Evolutionary conservation across 2,113 vertebrate genomes (phyloP), one percentile per base, ranked within the genome.

Genomic region (Podarcis cretensis): DNA sequence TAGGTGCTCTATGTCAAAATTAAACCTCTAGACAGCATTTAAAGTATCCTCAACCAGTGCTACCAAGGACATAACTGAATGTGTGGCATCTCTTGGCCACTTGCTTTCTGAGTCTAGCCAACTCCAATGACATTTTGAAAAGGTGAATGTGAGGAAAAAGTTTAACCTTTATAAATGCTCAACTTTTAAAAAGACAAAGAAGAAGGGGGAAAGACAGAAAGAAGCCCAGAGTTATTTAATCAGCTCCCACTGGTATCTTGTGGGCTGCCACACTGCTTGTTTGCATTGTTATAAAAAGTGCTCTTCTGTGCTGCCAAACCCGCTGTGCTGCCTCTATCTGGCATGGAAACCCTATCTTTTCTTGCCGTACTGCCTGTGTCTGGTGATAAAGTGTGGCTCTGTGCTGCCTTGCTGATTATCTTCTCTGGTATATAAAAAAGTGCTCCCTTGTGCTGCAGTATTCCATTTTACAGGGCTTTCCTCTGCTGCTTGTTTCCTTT

Each of bases 321-420:
- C 73, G 59, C 93, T 87, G 76, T 35, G 79, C 76, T 91, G 89
- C 88, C 89, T 96, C 90, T 95, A 1, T 89, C 91, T 95, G 93
- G 91, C 92, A 94, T 40, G 86, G 91, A 96, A 95, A 71, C 86
- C 66, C 83, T 96, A 94, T 96, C 95, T 97, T 93, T 89, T 91
- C 65, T 91, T 92, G 89, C 95, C 95, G 94, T 92, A 79, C 83
- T 89, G 92, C 78, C 95, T 97, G 95, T 85, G 71, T 87, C 90
- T 30, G 91, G 92, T 96, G 96, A 96, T 97, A 96, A 96, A 97
- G 84, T 90, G 78, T 75, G 86, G 91, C 90, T 93, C 83, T 89
- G 79, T 78, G 76, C 85, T 84, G 88, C 83, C 92, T 94, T 94
- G 90, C 83, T 91, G 92, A 94, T 91, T 95, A 94, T 95, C 83